Conservation (phyloP, 2,113 vertebrate species). For the Drymodes brunneopygia region DNA sequence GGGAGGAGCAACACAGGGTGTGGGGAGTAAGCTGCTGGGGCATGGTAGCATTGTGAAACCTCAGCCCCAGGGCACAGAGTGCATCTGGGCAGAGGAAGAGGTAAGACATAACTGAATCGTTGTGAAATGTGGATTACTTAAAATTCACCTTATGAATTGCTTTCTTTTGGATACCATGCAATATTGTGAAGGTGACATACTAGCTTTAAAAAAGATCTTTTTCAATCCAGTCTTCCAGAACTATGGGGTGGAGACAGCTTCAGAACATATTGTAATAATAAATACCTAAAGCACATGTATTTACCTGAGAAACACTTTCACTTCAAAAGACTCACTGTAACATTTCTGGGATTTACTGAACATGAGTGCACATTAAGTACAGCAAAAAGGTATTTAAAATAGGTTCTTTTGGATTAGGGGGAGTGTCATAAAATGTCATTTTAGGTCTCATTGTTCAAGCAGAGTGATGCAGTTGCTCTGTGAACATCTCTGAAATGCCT, state of each 20-base stretch:
- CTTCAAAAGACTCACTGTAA: neutral
- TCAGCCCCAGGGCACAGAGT: neutral
- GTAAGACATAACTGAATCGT: neutral
- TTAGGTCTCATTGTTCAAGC: neutral
- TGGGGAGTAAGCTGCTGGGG: neutral
- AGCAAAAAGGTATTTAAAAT: neutral
- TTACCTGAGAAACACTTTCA: neutral
- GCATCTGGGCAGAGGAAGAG: neutral
- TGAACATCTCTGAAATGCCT: neutral
- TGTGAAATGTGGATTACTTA: neutral
- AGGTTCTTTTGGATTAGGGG: neutral
- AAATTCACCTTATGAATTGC: neutral
- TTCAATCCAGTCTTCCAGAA: neutral
- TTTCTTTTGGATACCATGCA: neutral
- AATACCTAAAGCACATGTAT: neutral
- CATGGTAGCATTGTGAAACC: neutral
- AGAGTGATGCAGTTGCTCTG: neutral
- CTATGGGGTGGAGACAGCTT: neutral
- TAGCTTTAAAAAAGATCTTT: neutral
- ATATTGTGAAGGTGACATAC: neutral
- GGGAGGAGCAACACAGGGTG: neutral
- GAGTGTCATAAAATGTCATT: neutral
- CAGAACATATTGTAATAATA: neutral
- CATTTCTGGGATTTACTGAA: neutral
- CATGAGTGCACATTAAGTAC: neutral